These are phyloP conservation scores for Lepidothrix coronata DNA, from an alignment of 2,113 vertebrate genomes.

Conservation along the genomic window DNA sequence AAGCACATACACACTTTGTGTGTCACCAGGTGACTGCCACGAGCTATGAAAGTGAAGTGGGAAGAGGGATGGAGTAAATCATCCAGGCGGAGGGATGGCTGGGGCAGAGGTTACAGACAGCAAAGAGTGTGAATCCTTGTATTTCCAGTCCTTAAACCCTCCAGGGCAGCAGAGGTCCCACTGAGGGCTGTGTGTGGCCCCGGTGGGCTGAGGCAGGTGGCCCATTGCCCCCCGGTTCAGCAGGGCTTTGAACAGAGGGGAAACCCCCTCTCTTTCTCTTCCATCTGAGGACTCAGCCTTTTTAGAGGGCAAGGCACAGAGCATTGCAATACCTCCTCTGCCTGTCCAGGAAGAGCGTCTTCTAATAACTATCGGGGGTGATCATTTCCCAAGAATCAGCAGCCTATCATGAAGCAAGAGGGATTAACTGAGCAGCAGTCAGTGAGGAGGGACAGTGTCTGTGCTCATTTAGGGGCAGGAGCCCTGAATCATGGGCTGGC, in stretches of 20 bases:
- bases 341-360: neutral
- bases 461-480: neutral
- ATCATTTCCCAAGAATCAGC: neutral
- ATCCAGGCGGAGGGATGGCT: fast-evolving
- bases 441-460: neutral
- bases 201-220: neutral
- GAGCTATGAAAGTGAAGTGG: neutral
- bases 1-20: neutral
- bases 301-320: neutral
- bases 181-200: fast-evolving
- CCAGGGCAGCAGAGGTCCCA: neutral
- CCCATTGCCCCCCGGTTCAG: fast-evolving
- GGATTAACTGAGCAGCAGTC: neutral
- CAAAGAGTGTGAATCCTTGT: fast-evolving
- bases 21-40: neutral
- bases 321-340: neutral
- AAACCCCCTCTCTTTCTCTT: neutral
- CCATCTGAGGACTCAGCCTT: neutral
- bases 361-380: neutral
- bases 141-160: neutral
- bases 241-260: neutral
- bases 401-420: neutral
- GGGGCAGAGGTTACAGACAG: neutral
- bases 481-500: neutral
- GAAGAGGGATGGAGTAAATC: neutral